Conservation (phyloP, 2,888 invertebrate species). For the Nasonia oneida region DNA sequence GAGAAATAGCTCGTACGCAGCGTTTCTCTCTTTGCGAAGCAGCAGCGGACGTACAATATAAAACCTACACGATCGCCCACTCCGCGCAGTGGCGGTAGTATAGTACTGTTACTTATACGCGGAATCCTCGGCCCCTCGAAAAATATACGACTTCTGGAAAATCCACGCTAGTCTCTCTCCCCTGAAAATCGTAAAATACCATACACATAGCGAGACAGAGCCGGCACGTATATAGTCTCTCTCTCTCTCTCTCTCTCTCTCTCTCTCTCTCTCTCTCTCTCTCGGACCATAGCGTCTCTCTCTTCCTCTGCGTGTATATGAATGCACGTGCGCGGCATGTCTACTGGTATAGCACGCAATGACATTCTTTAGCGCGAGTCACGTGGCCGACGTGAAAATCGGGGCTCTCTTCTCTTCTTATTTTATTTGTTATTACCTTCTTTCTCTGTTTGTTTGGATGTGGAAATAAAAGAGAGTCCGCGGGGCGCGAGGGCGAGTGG, state of each 20-base stretch:
- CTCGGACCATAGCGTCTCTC: background rate
- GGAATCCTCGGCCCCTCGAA: constrained; percentile 24
- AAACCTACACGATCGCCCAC: background rate
- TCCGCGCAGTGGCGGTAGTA: background rate
- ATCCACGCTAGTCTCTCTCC: constrained; percentile 39
- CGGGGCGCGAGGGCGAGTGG: background rate
- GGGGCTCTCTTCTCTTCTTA: constrained; percentile 18
- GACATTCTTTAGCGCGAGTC: constrained; percentile 56
- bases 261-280: constrained; percentile 10
- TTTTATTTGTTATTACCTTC: background rate
- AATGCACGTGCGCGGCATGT: constrained; percentile 57
- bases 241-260: constrained; percentile 20
- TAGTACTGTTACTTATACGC: constrained; percentile 46
- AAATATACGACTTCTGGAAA: constrained; percentile 55
- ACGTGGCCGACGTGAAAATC: constrained; percentile 56
- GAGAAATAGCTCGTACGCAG: background rate
- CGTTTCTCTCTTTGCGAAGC: background rate
- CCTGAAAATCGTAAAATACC: constrained; percentile 58
- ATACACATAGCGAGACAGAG: background rate
- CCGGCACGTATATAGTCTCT: constrained; percentile 37
- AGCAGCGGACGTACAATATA: background rate
- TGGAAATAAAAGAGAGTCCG: background rate
- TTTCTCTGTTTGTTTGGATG: background rate
- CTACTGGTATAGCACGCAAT: constrained; percentile 22
- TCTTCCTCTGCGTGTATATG: constrained; percentile 14